Percentiles rank a stretch among this genome's conserved stretches.
phyloP scores from a whole-genome alignment of 2,113 vertebrate species.

The Peromyscus californicus region DNA sequence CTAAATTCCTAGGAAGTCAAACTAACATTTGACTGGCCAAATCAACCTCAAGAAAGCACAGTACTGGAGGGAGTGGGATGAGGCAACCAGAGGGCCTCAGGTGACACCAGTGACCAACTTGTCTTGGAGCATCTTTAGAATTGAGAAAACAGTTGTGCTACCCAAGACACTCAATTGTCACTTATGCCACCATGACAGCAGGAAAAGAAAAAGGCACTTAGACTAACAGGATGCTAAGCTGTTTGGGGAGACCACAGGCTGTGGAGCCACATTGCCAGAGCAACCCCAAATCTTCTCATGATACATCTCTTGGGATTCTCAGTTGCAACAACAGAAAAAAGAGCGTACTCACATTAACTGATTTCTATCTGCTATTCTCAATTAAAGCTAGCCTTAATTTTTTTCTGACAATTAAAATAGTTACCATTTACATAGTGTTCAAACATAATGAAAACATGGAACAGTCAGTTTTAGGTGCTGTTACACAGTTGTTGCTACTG shows the following conservation, averaged over 20 bases:
- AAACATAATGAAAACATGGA: not conserved
- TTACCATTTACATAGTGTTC: not conserved
- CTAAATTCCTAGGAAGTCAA: not conserved
- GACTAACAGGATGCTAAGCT: fast-evolving
- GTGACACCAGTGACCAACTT: not conserved
- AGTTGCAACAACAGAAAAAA: not conserved
- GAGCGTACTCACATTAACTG: not conserved
- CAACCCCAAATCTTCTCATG: not conserved
- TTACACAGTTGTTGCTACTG: not conserved
- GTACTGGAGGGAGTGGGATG: not conserved
- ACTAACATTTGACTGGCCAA: too few relatives aligned
- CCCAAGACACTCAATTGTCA: not conserved
- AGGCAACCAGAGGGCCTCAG: not conserved
- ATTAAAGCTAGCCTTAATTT: not conserved
- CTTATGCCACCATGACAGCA: not conserved
- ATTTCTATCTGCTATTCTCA: not conserved
- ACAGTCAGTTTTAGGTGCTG: not conserved
- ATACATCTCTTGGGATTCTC: not conserved
- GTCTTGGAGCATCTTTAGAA: not conserved
- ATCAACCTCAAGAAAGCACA: not conserved
- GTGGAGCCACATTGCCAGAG: not conserved
- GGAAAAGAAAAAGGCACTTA: too few relatives aligned
- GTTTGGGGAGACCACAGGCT: not conserved
- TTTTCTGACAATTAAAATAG: not conserved
- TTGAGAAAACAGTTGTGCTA: not conserved